Conservation (phyloP, 2,113 vertebrate species). For the Peromyscus californicus region DNA sequence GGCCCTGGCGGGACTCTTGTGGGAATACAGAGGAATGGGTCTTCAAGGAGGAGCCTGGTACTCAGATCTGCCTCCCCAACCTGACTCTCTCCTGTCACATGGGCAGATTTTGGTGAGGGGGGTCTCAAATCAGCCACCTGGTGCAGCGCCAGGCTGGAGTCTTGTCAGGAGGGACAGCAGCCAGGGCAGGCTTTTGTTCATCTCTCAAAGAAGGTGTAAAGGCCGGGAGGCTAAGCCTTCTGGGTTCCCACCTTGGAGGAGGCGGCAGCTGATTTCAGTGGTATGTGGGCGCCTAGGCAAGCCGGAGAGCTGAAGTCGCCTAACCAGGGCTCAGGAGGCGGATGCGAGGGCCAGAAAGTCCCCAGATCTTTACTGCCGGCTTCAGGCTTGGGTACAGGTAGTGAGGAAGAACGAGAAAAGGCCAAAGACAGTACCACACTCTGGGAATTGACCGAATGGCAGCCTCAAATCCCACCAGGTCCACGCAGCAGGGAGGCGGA, state of each 20-base stretch:
- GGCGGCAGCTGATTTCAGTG: slow-evolving; percentile 69
- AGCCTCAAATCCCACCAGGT: not conserved
- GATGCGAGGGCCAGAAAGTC: slow-evolving; percentile 21
- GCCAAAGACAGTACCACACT: not conserved
- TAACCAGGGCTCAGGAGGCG: not conserved
- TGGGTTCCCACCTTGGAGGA: slow-evolving; percentile 64
- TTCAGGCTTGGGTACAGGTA: not conserved
- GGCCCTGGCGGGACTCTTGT: not conserved
- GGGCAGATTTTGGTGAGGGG: not conserved
- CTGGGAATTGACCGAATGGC: not conserved
- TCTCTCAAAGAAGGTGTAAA: not conserved
- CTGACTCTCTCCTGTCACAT: not conserved
- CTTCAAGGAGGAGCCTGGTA: not conserved
- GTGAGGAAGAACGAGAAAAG: not conserved
- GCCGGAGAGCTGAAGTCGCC: not conserved
- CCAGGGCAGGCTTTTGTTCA: not conserved
- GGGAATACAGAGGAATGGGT: not conserved
- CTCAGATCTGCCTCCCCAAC: not conserved
- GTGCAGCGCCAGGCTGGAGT: not conserved
- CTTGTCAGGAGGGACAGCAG: not conserved
- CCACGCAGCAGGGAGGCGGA: not conserved
- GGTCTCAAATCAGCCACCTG: not conserved
- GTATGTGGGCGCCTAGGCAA: slow-evolving; percentile 16
- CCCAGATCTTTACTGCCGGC: not conserved
- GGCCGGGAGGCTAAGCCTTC: slow-evolving; percentile 47